phyloP scores from a whole-genome alignment of 2,888 invertebrate species.

The Watsonalla cultraria region DNA sequence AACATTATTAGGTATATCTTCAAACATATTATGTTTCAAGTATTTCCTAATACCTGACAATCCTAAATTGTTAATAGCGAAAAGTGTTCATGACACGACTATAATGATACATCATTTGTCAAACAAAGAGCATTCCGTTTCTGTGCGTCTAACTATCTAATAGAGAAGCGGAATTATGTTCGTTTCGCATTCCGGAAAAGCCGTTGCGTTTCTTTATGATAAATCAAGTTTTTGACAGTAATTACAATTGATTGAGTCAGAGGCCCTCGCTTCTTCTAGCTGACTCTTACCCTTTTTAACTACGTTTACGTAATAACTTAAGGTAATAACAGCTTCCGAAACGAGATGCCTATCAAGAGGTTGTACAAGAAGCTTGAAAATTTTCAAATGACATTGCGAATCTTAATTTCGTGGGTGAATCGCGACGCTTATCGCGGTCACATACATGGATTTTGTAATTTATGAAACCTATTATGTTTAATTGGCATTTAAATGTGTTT shows the following conservation, averaged over 20 bases:
- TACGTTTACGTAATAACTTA: conserved; percentile 3
- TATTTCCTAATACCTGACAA: neutral
- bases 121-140: neutral
- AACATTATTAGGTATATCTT: no score
- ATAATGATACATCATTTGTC: no score
- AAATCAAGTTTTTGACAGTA: conserved; percentile 12
- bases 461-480: neutral
- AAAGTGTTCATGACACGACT: neutral
- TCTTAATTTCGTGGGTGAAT: neutral
- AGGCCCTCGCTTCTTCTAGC: conserved; percentile 4
- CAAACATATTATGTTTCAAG: conserved; percentile 9
- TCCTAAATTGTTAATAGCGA: neutral
- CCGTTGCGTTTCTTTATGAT: neutral
- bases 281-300: conserved; percentile 15
- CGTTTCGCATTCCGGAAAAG: neutral
- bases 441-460: neutral
- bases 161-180: neutral
- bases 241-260: conserved; percentile 5
- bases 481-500: neutral
- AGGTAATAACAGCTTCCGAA: neutral
- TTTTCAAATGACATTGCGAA: conserved; percentile 1
- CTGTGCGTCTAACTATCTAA: neutral
- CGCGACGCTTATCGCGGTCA: conserved; percentile 1
- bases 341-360: neutral
- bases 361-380: neutral